phyloP scores from a whole-genome alignment of 2,888 invertebrate species.

The Chymomyza amoena region DNA sequence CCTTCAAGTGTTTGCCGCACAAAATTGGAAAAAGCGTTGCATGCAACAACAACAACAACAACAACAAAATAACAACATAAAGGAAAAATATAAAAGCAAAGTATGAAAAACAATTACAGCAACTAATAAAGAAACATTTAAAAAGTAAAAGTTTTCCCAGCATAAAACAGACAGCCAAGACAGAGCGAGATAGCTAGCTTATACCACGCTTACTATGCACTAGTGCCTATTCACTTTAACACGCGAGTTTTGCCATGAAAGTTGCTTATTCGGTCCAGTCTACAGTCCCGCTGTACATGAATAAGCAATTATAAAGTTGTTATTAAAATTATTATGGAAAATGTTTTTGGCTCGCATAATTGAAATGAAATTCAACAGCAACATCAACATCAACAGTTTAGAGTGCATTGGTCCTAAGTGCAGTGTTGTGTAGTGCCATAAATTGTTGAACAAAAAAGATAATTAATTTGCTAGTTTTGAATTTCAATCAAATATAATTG shows the following conservation, averaged over 20 bases:
- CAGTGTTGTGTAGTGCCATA: slow-evolving; percentile 28
- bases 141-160: slow-evolving; percentile 69
- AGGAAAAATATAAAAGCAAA: slow-evolving; percentile 2
- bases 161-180: slow-evolving; percentile 35
- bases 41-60: slow-evolving; percentile 30
- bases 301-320: slow-evolving; percentile 74
- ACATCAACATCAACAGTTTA: background rate
- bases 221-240: slow-evolving; percentile 11
- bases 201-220: background rate
- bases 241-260: slow-evolving; percentile 7
- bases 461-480: slow-evolving; percentile 8
- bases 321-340: slow-evolving; percentile 71
- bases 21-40: slow-evolving; percentile 14
- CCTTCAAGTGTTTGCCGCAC: background rate
- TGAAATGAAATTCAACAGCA: background rate
- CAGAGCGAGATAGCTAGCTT: background rate
- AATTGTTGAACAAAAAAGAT: background rate
- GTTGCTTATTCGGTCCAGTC: slow-evolving; percentile 2
- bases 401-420: slow-evolving; percentile 20
- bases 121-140: slow-evolving; percentile 75
- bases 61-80: slow-evolving; percentile 9
- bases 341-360: slow-evolving; percentile 34
- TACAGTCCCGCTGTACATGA: slow-evolving; percentile 54
- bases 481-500: slow-evolving; percentile 30
- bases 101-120: slow-evolving; percentile 65